phyloP scores from a whole-genome alignment of 2,113 vertebrate species.

The Cromileptes altivelis region DNA sequence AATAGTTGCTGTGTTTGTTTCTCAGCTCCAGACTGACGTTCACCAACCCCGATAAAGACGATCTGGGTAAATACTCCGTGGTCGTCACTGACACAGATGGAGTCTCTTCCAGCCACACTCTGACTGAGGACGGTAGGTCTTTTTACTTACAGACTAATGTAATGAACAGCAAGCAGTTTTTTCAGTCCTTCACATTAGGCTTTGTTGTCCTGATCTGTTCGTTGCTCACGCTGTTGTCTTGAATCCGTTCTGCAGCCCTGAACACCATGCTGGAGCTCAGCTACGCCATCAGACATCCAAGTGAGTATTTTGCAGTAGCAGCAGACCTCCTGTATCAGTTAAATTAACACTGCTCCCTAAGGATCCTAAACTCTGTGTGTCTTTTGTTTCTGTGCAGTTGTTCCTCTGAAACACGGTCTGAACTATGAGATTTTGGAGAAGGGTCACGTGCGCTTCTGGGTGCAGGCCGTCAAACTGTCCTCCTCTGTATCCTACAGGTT shows the following conservation, averaged over 20 bases:
- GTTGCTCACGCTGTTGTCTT: constrained; percentile 2
- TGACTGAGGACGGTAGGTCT: constrained; percentile 90
- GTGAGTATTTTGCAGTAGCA: constrained; percentile 83
- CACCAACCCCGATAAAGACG: constrained; percentile 89
- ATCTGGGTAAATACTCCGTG: constrained; percentile 92
- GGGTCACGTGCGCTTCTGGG: constrained; percentile 97
- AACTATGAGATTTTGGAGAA: constrained; percentile 94
- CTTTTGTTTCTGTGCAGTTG: constrained; percentile 79
- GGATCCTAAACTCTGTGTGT: not conserved
- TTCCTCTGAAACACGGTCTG: constrained; percentile 94
- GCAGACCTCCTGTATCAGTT: not conserved
- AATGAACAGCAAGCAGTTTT: too few relatives aligned
- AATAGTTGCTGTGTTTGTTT: constrained; percentile 10
- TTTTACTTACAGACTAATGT: not conserved
- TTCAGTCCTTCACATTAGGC: rapidly evolving
- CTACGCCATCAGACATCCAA: constrained; percentile 93
- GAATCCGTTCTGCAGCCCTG: constrained; percentile 85
- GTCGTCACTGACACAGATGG: constrained; percentile 95
- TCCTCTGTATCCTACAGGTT: constrained; percentile 90
- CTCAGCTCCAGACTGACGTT: constrained; percentile 93
- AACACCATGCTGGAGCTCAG: constrained; percentile 93
- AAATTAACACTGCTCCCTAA: rapidly evolving
- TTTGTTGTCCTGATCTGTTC: not conserved
- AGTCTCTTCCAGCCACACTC: constrained; percentile 90
- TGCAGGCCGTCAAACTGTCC: constrained; percentile 91